Conservation (phyloP, 2,888 invertebrate species). For the Prosapia bicincta region DNA sequence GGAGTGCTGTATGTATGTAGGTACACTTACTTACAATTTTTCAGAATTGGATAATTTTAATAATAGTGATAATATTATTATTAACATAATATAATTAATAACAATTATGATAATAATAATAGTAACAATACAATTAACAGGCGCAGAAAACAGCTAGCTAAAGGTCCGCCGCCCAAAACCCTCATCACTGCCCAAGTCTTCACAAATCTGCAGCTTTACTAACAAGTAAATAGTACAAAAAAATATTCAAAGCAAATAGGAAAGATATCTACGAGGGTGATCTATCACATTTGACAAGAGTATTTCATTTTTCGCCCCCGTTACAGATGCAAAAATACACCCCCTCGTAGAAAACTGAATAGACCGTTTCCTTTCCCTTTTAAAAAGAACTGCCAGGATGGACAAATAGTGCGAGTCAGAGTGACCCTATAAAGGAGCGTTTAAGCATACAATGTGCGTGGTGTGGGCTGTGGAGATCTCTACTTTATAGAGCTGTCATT, state of each 20-base stretch:
- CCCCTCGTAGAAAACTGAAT: not conserved
- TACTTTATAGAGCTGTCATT: too few relatives aligned
- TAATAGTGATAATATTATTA: too few relatives aligned
- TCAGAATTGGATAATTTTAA: too few relatives aligned
- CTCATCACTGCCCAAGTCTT: too few relatives aligned
- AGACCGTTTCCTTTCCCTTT: not conserved
- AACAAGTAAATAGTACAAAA: constrained; percentile 25
- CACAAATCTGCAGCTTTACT: not conserved
- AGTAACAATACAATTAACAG: too few relatives aligned
- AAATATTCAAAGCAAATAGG: constrained; percentile 6
- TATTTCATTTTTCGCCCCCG: not conserved
- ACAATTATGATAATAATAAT: too few relatives aligned
- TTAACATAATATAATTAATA: too few relatives aligned
- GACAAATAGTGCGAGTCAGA: not conserved
- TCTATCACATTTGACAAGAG: constrained; percentile 15
- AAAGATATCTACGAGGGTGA: constrained; percentile 12
- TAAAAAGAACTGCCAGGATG: not conserved
- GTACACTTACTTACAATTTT: too few relatives aligned
- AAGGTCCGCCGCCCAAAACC: too few relatives aligned
- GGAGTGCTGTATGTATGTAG: too few relatives aligned
- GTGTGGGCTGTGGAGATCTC: too few relatives aligned
- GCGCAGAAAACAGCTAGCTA: too few relatives aligned
- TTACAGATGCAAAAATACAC: not conserved
- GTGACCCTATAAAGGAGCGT: not conserved
- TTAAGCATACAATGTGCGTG: not conserved